Evolutionary conservation across 1,140 invertebrate genomes (phyloP), one percentile per base, ranked within the genome.

Genomic region (Rhopalosiphum maidis): DNA sequence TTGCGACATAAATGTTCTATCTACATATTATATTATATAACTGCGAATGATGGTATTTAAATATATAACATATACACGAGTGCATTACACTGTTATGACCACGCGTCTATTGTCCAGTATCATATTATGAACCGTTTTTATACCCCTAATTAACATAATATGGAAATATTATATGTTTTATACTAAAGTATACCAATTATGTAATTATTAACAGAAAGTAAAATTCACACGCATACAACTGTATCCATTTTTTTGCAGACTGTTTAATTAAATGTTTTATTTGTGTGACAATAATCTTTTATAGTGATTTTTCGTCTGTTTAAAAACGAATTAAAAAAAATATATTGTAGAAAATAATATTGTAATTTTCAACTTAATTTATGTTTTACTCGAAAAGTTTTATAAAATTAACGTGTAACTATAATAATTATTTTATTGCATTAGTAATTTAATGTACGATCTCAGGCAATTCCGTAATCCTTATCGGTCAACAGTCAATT

Each of bases 81-180:
- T 68, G 30, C 30, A 68, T 68, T 68, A 68, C 30, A 77, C 60
- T 77, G 60, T n/a, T 77, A 18, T 77, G 30, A n/a, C 60, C 60
- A 9, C 15, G n/a, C 1, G 30, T n/a, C 60, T 15, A 35, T 77
- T 77, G 60, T 77, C 60, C 60, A n/a, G n/a, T 77, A 54, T 54
- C 23, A n/a, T 77, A 18, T n/a, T 77, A n/a, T n/a, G 60, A 77
- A 35, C 15, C 15, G n/a, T 77, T 77, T 77, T n/a, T 77, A 77
- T 21, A 77, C 60, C 30, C 60, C n/a, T n/a, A 77, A 77, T 77
- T 77, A n/a, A 77, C 60, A 77, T 77, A 77, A 77, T 77, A 77
- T 77, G 60, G 5, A 77, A 77, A n/a, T 77, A 77, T 77, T n/a
- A 21, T n/a, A n/a, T n/a, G 30, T 77, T 77, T 18, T 77, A n/a